A percentile compares a stretch with the other conserved stretches of the same genome.
Conservation (phyloP, 2,888 invertebrate species). For the Kuschelorhynchus macadamiae region DNA sequence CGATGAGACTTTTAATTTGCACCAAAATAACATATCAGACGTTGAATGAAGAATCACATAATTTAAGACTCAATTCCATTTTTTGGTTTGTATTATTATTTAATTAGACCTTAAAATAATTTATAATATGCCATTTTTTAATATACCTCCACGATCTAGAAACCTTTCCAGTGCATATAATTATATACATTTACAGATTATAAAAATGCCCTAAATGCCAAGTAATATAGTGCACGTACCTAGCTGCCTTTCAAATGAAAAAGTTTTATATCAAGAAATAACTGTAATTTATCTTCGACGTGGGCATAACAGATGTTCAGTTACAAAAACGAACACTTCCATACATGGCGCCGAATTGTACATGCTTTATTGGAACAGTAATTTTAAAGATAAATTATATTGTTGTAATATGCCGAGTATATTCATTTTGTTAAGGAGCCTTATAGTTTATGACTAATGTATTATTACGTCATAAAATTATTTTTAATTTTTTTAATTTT, state of each 20-base stretch:
- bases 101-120: too few relatives aligned
- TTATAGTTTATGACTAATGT: too few relatives aligned
- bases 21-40: too few relatives aligned
- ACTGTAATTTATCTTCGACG: slow-evolving; percentile 32
- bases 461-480: too few relatives aligned
- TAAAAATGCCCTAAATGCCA: not conserved
- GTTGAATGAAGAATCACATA: too few relatives aligned
- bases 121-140: too few relatives aligned
- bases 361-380: slow-evolving; percentile 24
- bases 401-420: not conserved
- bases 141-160: too few relatives aligned
- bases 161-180: too few relatives aligned
- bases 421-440: not conserved
- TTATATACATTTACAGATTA: not conserved
- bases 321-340: slow-evolving; percentile 34
- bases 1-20: too few relatives aligned
- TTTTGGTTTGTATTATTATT: too few relatives aligned
- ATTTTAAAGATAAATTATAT: slow-evolving; percentile 29
- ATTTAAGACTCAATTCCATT: too few relatives aligned
- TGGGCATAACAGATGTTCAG: slow-evolving; percentile 31
- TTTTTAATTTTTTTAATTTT: too few relatives aligned
- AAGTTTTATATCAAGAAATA: slow-evolving; percentile 23
- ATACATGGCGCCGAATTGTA: slow-evolving; percentile 23
- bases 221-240: not conserved
- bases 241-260: slow-evolving; percentile 2